These are phyloP conservation scores for Calidris pugnax DNA, from an alignment of 2,113 vertebrate genomes.

Conservation along the genomic window DNA sequence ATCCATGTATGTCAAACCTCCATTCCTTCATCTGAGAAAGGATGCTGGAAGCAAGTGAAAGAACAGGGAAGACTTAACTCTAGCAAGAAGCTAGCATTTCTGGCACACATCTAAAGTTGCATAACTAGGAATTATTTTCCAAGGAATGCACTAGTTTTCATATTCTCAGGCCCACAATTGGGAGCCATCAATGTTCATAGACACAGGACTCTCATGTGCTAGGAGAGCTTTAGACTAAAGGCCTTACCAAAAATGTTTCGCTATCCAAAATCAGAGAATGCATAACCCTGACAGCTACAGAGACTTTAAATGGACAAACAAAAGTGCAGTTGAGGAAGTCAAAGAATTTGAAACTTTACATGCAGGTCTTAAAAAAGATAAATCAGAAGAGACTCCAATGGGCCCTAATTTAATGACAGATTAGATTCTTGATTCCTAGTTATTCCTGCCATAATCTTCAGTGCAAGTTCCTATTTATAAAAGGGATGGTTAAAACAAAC, in stretches of 20 bases:
- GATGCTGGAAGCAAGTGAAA: background rate
- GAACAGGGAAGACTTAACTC: background rate
- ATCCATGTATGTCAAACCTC: background rate
- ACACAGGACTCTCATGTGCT: background rate
- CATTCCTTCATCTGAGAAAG: background rate
- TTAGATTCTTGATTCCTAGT: background rate
- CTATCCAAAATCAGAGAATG: background rate
- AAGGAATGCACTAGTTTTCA: background rate
- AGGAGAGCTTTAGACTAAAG: background rate
- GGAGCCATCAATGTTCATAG: background rate
- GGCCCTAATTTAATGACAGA: background rate
- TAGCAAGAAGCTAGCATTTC: background rate
- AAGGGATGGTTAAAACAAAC: background rate
- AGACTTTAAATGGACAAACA: background rate
- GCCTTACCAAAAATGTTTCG: background rate
- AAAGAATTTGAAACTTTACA: background rate
- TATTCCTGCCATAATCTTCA: background rate
- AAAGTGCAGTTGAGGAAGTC: background rate
- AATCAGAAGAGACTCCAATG: background rate
- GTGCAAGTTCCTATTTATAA: background rate
- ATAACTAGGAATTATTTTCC: background rate
- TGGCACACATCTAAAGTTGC: accelerated
- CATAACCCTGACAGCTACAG: background rate
- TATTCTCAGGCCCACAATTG: background rate
- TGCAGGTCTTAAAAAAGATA: background rate